Base-by-base conservation (phyloP, 2,113 vertebrate species). In the Gopherus flavomarginatus region DNA sequence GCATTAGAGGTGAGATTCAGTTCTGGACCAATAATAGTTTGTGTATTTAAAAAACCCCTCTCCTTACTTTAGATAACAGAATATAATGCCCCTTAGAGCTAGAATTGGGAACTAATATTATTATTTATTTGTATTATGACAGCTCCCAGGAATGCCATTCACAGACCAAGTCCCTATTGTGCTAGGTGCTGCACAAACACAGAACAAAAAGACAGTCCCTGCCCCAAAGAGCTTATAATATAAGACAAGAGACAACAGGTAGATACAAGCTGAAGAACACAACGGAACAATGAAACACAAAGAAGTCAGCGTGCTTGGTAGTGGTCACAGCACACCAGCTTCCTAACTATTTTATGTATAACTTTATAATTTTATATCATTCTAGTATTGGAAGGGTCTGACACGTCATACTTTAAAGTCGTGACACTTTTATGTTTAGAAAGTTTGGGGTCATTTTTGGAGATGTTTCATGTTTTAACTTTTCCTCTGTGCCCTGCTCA, bases 111-210 rank as follows among this genome's bases (percentile, higher is more conserved):
- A 94, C 81, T 92, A 85, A 42, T 19, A 21, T 62, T 65, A 88
- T 89, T 93, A 79, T 53, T 91, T 88, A 65, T 56, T 80, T 84
- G 52, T 72, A 65, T 88, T 92, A 53, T 65, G 92, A 84, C 79
- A 86, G 86, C 31, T 44, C 16, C 5, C 57, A 10, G 35, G 29
- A 75, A 69, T 22, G 53, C 80, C 1, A 82, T 54, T 44, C 78
- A 11, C 9, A 27, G 49, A 59, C 57, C 49, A n/a, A 19, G n/a
- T 38, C 35, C 17, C 19, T 69, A 19, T 27, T 72, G 50, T 47
- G 22, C 27, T 85, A 62, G 31, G 35, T 87, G 3, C 77, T 56
- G 10, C 75, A 29, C 31, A 54, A 81, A 81, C 65, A 8, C 13
- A 78, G 88, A 77, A 83, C 19, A 22, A 57, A 78, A 84, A 85